phyloP scores from a whole-genome alignment of 1,140 invertebrate species.

The Vanessa tameamea region DNA sequence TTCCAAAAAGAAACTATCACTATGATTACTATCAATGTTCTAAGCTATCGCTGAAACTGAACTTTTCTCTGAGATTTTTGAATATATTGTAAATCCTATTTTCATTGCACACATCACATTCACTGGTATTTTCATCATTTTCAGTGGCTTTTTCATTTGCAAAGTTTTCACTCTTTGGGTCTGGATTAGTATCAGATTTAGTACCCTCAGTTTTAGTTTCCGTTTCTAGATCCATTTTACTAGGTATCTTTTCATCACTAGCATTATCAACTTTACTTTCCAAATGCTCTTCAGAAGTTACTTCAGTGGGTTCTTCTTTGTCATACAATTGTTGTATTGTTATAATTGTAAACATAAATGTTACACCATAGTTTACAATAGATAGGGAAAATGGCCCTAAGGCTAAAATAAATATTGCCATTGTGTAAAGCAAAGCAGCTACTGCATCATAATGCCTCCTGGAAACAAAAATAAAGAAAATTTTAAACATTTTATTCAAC shows the following conservation, averaged over 20 bases:
- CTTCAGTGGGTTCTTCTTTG: constrained; percentile 31
- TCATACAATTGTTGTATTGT: constrained; percentile 80
- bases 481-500: too few relatives aligned
- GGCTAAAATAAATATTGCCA: constrained; percentile 78
- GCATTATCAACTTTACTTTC: constrained; percentile 12
- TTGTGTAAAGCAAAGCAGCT: constrained; percentile 73
- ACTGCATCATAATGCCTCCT: constrained; percentile 79
- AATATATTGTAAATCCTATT: constrained; percentile 64
- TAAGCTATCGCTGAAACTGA: constrained; percentile 50
- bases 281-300: constrained; percentile 11
- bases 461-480: constrained; percentile 47
- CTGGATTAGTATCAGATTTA: constrained; percentile 5
- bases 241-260: constrained; percentile 15
- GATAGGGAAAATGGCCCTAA: constrained; percentile 81
- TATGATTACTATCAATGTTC: constrained; percentile 13
- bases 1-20: constrained; percentile 12
- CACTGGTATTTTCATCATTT: constrained; percentile 26
- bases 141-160: constrained; percentile 25
- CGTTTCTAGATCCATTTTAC: constrained; percentile 21
- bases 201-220: constrained; percentile 16
- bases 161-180: constrained; percentile 11
- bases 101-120: constrained; percentile 63
- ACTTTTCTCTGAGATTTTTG: constrained; percentile 64
- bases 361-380: constrained; percentile 81
- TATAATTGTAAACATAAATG: constrained; percentile 78